Percentiles rank a stretch among this genome's conserved stretches.
Evolutionary conservation across 2,113 vertebrate species (phyloP).

Genomic region (Thinocorus orbignyianus): DNA sequence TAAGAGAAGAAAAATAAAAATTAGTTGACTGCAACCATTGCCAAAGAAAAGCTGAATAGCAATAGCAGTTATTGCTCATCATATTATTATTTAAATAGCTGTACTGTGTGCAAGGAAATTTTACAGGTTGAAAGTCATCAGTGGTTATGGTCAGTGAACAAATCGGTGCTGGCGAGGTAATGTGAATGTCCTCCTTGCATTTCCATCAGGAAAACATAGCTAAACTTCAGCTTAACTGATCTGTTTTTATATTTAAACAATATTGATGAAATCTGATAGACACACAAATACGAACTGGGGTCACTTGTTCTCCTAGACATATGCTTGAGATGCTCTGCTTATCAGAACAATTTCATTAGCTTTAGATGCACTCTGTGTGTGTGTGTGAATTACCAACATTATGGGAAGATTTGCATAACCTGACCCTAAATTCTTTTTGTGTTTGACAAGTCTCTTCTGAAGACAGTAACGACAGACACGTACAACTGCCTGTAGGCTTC

Average conservation of each 20-base stretch:
- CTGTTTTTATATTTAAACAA: neutral
- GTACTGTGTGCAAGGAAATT: neutral
- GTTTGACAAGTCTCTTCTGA: neutral
- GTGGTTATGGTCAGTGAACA: neutral
- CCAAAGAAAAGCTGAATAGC: neutral
- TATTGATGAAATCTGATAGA: neutral
- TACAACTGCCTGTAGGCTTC: neutral
- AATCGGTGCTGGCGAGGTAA: neutral
- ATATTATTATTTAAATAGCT: neutral
- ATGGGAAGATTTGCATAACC: neutral
- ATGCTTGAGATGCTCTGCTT: neutral
- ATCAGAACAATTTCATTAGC: neutral
- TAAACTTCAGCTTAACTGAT: neutral
- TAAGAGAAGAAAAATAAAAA: neutral
- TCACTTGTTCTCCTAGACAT: neutral
- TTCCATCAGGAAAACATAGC: neutral
- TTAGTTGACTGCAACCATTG: neutral
- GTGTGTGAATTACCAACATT: neutral
- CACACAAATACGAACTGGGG: neutral
- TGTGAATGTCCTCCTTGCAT: neutral
- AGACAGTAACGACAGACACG: neutral
- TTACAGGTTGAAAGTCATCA: neutral
- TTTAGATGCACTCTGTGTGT: neutral
- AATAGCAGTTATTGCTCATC: neutral
- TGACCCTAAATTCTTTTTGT: neutral